Evolutionary conservation across 2,888 invertebrate genomes (phyloP).

Genomic region (Drosophila demipolita): DNA sequence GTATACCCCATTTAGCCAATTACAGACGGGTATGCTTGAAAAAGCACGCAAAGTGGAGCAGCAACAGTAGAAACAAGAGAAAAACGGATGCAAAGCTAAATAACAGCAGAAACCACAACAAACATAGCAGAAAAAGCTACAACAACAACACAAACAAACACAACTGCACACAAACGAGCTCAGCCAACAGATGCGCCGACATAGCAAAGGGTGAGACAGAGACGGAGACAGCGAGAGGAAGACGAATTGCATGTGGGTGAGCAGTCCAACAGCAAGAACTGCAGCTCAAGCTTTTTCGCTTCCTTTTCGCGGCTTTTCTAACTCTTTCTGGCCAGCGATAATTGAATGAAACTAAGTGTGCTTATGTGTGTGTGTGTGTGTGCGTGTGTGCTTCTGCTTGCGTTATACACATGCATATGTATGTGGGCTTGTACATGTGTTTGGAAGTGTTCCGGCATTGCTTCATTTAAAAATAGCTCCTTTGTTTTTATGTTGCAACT

Average conservation of each 20-base stretch:
- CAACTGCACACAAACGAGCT: slow-evolving; percentile 24
- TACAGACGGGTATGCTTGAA: neutral
- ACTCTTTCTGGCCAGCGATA: slow-evolving; percentile 46
- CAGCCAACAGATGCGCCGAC: slow-evolving; percentile 20
- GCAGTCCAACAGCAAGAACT: slow-evolving; percentile 19
- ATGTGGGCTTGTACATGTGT: slow-evolving; percentile 4
- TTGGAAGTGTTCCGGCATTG: slow-evolving; percentile 40
- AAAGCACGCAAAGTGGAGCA: slow-evolving; percentile 42
- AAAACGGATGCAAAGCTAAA: slow-evolving; percentile 40
- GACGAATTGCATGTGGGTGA: slow-evolving; percentile 11
- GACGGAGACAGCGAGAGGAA: neutral
- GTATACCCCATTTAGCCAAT: neutral
- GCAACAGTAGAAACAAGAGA: slow-evolving; percentile 14
- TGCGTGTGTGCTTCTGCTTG: slow-evolving; percentile 2
- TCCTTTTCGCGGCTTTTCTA: slow-evolving; percentile 28
- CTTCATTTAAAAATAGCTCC: slow-evolving; percentile 64
- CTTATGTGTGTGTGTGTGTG: slow-evolving; percentile 20
- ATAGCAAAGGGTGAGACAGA: slow-evolving; percentile 4
- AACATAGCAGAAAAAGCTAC: slow-evolving; percentile 24
- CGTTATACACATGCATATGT: neutral
- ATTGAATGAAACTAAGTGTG: slow-evolving; percentile 61
- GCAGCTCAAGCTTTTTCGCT: slow-evolving; percentile 20
- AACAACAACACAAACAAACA: slow-evolving; percentile 7
- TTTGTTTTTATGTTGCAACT: slow-evolving; percentile 54
- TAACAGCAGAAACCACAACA: slow-evolving; percentile 48